A percentile compares a stretch with the other conserved stretches of the same genome.
Evolutionary conservation across 1,140 invertebrate species (phyloP).

Genomic region (Oreohelix idahoensis): DNA sequence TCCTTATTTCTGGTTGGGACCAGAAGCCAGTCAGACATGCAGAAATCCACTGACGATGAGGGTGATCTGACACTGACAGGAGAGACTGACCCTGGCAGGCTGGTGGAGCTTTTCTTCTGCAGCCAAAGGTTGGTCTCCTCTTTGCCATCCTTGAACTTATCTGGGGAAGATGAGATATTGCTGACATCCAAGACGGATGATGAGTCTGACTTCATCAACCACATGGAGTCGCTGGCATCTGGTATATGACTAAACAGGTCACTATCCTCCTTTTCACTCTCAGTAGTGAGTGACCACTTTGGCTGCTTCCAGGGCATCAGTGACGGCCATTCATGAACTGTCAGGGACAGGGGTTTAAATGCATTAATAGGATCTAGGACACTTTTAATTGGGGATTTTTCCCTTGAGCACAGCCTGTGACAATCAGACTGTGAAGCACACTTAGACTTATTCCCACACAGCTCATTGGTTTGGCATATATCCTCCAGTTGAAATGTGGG

Average conservation of each 20-base stretch:
- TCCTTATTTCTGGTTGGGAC: neutral
- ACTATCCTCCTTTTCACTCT: neutral
- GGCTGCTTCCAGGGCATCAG: neutral
- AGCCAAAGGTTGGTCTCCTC: slow-evolving; percentile 26
- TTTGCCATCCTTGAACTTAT: neutral
- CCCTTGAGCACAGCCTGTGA: neutral
- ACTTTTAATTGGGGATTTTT: neutral
- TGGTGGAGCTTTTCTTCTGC: neutral
- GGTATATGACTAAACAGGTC: slow-evolving; percentile 8
- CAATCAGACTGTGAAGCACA: slow-evolving; percentile 19
- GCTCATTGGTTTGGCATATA: slow-evolving; percentile 6
- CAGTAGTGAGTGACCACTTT: neutral
- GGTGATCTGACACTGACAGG: neutral
- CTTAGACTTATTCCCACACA: neutral
- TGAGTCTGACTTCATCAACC: neutral
- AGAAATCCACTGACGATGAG: neutral
- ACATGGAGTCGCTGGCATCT: neutral
- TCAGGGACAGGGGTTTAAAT: neutral
- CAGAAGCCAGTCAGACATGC: slow-evolving; percentile 34
- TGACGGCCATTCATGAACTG: neutral
- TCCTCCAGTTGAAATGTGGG: slow-evolving; percentile 13
- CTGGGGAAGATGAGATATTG: neutral
- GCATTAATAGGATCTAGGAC: neutral
- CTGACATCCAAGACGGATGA: neutral
- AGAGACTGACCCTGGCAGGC: neutral